Evolutionary conservation across 2,113 vertebrate genomes (phyloP), one percentile per base, ranked within the genome.

Genomic region (Otis tarda): DNA sequence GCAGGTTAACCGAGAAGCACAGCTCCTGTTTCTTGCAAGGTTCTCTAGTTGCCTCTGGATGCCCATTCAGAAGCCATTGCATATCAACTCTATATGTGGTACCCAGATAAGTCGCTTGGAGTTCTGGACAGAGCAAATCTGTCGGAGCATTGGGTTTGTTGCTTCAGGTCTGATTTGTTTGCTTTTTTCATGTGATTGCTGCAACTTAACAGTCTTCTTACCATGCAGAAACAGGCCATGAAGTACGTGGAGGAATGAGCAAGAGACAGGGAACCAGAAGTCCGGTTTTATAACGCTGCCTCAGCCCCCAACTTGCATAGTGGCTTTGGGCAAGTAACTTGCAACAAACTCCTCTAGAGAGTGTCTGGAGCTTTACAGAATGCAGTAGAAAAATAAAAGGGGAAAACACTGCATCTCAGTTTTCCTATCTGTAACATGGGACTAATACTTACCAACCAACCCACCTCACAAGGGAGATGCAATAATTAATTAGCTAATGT

Each of bases 401-500:
- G 92, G 71, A 83, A 95, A 95, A 95, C 59, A 79, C 63, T 90
- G 71, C 84, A 90, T 95, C 92, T 96, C 96, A 95, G 90, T 94
- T 96, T 95, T 96, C 94, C 93, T 88, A 55, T 96, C 82, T 85
- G 82, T 95, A 94, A 83, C 92, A 94, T 88, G 94, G 96, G 95
- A 97, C 87, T 96, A 95, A 96, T 96, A 92, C 95, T 95, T 96
- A 80, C 93, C 94, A 93, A 96, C 94, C 94, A 15, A 96, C 89
- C 92, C 90, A 74, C 76, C 75, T 90, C 96, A 88, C 96, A 57
- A 86, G 96, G 95, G 96, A 97, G 75, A 94, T 94, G 95, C 95
- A 93, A 96, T 96, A 96, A 97, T 97, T 97, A 97, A 96, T 97
- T 97, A 97, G 93, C 94, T 95, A 97, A 96, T 96, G 96, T 95